A percentile compares a stretch with the other conserved stretches of the same genome.
These are phyloP conservation scores for Bothrops alternatus DNA, from an alignment of 2,797 vertebrate species.

Conservation along the genomic window DNA sequence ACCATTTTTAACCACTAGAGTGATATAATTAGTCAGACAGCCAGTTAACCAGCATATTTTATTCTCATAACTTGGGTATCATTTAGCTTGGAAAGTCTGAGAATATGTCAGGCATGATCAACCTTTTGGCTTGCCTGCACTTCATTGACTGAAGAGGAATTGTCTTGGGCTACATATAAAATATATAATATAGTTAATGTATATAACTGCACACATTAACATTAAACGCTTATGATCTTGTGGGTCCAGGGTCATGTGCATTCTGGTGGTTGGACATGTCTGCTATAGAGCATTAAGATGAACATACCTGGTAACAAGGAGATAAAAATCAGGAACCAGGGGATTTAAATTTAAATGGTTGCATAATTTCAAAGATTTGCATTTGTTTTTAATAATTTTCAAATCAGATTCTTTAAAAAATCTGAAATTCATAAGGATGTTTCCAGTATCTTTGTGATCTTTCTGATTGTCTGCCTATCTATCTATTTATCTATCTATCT, in stretches of 20 bases:
- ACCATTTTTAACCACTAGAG: not conserved
- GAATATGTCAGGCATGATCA: not conserved
- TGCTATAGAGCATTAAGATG: not conserved
- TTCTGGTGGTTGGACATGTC: not conserved
- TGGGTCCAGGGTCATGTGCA: not conserved
- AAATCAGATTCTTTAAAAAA: not conserved
- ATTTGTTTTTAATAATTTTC: not conserved
- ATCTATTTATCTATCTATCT: not conserved
- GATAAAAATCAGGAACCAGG: not conserved
- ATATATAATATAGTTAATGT: not conserved
- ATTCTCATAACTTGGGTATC: not conserved
- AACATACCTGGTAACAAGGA: not conserved
- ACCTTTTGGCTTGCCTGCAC: not conserved
- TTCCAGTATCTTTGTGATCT: not conserved
- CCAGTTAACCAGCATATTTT: not conserved
- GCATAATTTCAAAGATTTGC: not conserved
- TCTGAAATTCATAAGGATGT: not conserved
- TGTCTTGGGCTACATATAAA: not conserved
- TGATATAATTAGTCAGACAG: not conserved
- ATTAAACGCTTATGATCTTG: not conserved
- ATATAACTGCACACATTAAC: not conserved
- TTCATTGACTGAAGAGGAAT: not conserved
- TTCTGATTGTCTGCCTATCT: not conserved
- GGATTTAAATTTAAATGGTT: not conserved
- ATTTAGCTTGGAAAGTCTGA: not conserved